These are phyloP conservation scores for Pristionchus exspectatus DNA, from an alignment of 2,888 invertebrate species.

Conservation along the genomic window DNA sequence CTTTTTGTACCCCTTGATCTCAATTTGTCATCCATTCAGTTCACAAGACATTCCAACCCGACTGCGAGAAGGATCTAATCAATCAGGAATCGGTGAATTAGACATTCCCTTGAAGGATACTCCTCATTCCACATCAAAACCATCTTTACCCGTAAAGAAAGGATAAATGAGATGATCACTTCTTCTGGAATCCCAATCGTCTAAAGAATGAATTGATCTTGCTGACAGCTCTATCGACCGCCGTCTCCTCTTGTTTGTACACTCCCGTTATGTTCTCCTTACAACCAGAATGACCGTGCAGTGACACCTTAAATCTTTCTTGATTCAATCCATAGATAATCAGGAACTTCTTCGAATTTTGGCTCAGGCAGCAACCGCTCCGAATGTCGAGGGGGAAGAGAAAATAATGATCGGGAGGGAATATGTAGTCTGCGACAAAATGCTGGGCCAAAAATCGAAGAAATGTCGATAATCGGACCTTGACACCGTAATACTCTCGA, in stretches of 20 bases:
- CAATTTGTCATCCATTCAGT: background rate
- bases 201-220: slow-evolving; percentile 31
- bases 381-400: too few relatives aligned
- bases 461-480: slow-evolving; percentile 58
- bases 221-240: slow-evolving; percentile 6
- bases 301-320: slow-evolving; percentile 30
- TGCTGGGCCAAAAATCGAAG: too few relatives aligned
- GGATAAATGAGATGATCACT: slow-evolving; percentile 17
- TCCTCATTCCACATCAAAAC: background rate
- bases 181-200: slow-evolving; percentile 21
- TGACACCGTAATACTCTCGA: slow-evolving; percentile 73
- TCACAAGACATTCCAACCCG: background rate
- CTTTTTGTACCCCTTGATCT: background rate
- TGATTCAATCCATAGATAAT: too few relatives aligned
- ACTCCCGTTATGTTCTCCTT: background rate
- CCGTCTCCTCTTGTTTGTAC: background rate
- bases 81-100: background rate
- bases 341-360: too few relatives aligned
- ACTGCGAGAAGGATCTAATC: background rate
- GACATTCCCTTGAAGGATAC: background rate
- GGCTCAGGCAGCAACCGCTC: too few relatives aligned
- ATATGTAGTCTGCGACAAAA: too few relatives aligned
- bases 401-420: too few relatives aligned
- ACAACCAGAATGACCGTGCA: slow-evolving; percentile 29
- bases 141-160: background rate